Evolutionary conservation across 2,113 vertebrate species (phyloP), one percentile per base, ranked within the genome.

Genomic region (Choloepus hoffmanni): DNA sequence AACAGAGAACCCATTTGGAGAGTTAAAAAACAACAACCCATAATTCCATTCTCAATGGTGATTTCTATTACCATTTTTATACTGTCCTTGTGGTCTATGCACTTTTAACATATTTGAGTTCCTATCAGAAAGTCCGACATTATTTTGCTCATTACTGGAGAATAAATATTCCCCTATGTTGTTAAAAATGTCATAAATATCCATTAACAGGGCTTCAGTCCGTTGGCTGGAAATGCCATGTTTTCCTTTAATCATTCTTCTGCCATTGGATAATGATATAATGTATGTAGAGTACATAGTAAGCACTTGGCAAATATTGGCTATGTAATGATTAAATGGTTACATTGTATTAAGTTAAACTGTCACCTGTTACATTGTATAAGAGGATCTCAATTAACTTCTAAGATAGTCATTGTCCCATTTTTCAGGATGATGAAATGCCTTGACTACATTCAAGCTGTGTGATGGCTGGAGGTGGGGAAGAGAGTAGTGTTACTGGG

Each of bases 21-120:
- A 63, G 9, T 30, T 1, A 50, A 48, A 26, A 21, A 28, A 21
- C n/a, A 30, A 26, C 13, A 68, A 7, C 11, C 18, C 0, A 2
- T 7, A 4, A 15, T 24, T 36, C 43, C 24, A 0, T 76, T 43
- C 72, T 89, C 33, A 0, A 1, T 2, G 81, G 48, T 21, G 2
- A 5, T 8, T 28, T 60, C 63, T 15, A 1, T 2, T 1, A 4
- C 5, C 60, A 43, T 2, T 1, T 33, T 53, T 26, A 7, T 14
- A 2, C n/a, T 0, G 0, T 10, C 11, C 67, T 45, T 63, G 60
- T 12, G 2, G 50, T 3, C 43, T 5, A 0, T 0, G 33, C 1
- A 24, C 26, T 70, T 28, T 33, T 14, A n/a, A 33, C 0, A 0
- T 55, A 11, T 23, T 18, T 16, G 45, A 67, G 81, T 10, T 9